Evolutionary conservation across 2,797 vertebrate species (phyloP).

Genomic region (Synaphobranchus kaupii): DNA sequence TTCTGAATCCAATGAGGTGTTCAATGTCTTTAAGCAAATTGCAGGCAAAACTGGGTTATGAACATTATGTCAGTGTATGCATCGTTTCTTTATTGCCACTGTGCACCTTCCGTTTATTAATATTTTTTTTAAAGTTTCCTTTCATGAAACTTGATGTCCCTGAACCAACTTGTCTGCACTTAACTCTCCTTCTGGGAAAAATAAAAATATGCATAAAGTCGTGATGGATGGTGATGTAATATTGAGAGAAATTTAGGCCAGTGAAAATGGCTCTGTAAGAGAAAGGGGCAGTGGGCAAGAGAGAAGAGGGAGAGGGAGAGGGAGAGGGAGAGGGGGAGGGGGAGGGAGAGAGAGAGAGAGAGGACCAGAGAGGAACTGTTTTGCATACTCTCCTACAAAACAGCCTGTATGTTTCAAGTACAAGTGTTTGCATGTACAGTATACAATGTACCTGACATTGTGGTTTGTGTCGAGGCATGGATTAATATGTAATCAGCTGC

Average conservation of each 20-base stretch:
- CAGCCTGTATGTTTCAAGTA: too few species aligned
- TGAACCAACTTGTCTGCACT: neutral
- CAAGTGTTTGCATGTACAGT: too few species aligned
- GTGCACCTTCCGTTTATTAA: neutral
- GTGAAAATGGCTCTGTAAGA: neutral
- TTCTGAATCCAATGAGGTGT: slow-evolving; percentile 66
- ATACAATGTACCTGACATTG: too few species aligned
- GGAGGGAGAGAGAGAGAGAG: too few species aligned
- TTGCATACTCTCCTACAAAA: too few species aligned
- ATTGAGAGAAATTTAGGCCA: neutral
- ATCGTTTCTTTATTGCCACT: neutral
- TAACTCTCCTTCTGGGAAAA: neutral
- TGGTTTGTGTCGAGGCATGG: too few species aligned
- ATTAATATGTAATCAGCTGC: too few species aligned
- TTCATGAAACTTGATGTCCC: neutral
- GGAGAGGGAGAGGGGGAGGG: too few species aligned
- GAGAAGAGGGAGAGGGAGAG: neutral
- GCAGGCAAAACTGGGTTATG: slow-evolving; percentile 31
- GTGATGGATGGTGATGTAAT: neutral
- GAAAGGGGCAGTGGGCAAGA: neutral
- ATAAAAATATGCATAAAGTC: neutral
- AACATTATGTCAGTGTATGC: neutral
- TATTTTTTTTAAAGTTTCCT: neutral
- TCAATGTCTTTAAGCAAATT: slow-evolving; percentile 42
- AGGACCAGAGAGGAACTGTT: too few species aligned